A percentile compares a stretch with the other conserved stretches of the same genome.
Evolutionary conservation across 2,888 invertebrate species (phyloP).

Genomic region (Syrista parreyssii): DNA sequence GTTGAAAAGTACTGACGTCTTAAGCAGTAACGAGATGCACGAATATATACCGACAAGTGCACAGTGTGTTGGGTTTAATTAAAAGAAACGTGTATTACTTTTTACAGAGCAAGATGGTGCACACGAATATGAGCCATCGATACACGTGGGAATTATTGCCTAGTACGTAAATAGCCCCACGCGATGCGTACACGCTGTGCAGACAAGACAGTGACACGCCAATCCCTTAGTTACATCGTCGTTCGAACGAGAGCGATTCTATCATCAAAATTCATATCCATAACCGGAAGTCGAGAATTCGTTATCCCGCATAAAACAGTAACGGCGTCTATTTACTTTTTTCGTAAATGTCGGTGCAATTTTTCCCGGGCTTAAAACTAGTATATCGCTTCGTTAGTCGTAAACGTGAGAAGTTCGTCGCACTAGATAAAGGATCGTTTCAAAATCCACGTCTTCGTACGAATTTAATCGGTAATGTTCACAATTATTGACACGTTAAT

Average conservation of each 20-base stretch:
- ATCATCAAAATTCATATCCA: not conserved
- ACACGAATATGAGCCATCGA: not conserved
- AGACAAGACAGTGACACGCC: not conserved
- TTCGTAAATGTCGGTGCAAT: not conserved
- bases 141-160: not conserved
- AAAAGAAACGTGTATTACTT: not conserved
- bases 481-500: not conserved
- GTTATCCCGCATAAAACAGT: not conserved
- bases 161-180: not conserved
- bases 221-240: not conserved
- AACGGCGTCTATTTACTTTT: not conserved
- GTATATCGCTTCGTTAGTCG: not conserved
- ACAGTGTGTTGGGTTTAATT: not conserved
- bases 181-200: not conserved
- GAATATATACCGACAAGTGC: not conserved
- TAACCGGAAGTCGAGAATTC: not conserved
- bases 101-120: not conserved
- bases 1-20: not conserved
- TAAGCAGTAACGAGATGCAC: not conserved
- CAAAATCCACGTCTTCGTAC: slow-evolving; percentile 6
- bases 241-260: not conserved
- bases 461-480: not conserved
- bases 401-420: slow-evolving; percentile 12
- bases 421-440: slow-evolving; percentile 11
- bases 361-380: not conserved